Conservation (phyloP, 2,888 invertebrate genomes). For the Mamestra brassicae region DNA sequence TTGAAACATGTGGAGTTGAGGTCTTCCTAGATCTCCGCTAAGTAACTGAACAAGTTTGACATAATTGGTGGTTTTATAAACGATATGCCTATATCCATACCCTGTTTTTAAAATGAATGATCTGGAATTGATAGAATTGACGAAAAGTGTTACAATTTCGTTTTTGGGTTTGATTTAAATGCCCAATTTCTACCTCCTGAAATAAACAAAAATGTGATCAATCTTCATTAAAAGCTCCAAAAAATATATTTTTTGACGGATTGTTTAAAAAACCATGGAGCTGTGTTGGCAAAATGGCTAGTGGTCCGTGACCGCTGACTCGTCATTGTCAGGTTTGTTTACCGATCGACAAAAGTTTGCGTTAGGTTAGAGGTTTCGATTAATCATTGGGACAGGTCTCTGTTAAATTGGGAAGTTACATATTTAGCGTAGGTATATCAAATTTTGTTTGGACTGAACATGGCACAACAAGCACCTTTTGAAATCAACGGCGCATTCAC, state of each 20-base stretch:
- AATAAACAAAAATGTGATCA: background rate
- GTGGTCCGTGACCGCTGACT: constrained; percentile 34
- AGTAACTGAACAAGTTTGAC: background rate
- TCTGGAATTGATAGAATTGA: background rate
- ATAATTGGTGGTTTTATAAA: background rate
- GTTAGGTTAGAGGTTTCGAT: constrained; percentile 46
- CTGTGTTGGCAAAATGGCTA: constrained; percentile 15
- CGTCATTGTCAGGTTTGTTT: constrained; percentile 46
- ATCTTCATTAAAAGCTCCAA: background rate
- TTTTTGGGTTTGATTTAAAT: background rate
- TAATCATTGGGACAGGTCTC: constrained; percentile 43
- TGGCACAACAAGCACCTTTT: background rate
- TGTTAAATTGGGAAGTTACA: constrained; percentile 44
- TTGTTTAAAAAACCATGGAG: background rate
- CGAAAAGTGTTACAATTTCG: background rate
- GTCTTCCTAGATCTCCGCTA: background rate
- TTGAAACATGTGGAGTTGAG: background rate
- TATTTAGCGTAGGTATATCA: constrained; percentile 28
- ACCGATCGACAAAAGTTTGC: constrained; percentile 53
- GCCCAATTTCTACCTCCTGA: background rate
- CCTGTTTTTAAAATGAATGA: background rate
- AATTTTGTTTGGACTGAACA: constrained; percentile 28
- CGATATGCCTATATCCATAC: background rate
- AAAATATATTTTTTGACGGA: constrained; percentile 10
- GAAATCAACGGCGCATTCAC: background rate